Percentiles rank a stretch among this genome's conserved stretches.
phyloP scores from a whole-genome alignment of 2,113 vertebrate species.

The Barnardius zonarius region DNA sequence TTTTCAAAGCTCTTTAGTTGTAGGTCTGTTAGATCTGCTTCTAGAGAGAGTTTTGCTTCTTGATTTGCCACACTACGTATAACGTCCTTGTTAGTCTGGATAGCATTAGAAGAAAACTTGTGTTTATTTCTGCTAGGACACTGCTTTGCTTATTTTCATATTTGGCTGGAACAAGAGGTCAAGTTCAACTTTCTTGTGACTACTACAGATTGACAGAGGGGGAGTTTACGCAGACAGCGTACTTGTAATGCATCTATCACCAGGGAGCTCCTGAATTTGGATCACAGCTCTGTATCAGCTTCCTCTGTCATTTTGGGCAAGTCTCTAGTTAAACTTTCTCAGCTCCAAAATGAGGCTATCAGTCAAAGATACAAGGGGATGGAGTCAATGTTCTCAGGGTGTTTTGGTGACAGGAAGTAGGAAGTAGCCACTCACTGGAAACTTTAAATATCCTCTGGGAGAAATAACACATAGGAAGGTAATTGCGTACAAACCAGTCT shows the following conservation, averaged over 20 bases:
- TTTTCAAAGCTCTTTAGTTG: neutral
- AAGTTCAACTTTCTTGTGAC: neutral
- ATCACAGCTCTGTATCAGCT: neutral
- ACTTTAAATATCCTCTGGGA: neutral
- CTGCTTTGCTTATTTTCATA: neutral
- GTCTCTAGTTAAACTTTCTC: neutral
- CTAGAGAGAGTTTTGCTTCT: rapidly evolving
- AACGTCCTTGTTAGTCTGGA: neutral
- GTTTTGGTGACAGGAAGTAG: neutral
- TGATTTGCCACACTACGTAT: neutral
- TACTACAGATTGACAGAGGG: neutral
- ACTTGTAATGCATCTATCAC: neutral
- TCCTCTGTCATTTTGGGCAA: neutral
- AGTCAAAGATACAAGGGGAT: neutral
- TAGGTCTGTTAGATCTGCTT: neutral
- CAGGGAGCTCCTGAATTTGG: neutral
- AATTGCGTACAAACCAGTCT: neutral
- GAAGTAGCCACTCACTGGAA: neutral
- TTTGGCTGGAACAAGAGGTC: neutral
- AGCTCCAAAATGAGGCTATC: neutral
- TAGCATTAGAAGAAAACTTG: neutral
- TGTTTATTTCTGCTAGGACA: neutral
- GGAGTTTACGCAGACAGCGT: neutral
- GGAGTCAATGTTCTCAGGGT: neutral
- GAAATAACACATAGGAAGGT: neutral